These are phyloP conservation scores for Zhuqinia jingwanae DNA, from an alignment of 2,888 invertebrate genomes.

Conservation along the genomic window DNA sequence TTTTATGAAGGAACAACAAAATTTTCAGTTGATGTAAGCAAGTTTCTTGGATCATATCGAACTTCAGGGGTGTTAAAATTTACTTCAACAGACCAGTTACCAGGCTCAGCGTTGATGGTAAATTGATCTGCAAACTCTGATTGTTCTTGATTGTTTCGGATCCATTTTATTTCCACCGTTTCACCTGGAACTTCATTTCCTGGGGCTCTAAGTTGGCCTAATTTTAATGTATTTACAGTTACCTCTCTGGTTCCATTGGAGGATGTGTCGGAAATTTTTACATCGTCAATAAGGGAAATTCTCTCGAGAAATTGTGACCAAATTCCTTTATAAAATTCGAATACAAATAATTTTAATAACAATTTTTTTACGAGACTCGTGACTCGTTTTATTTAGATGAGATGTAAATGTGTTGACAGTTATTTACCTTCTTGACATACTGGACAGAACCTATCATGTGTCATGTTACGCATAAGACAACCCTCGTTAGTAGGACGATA, in stretches of 20 bases:
- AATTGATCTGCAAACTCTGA: slow-evolving; percentile 54
- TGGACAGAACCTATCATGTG: slow-evolving; percentile 72
- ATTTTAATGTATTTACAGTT: slow-evolving; percentile 69
- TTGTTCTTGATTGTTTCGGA: slow-evolving; percentile 63
- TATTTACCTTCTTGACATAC: slow-evolving; percentile 75
- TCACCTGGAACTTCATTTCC: slow-evolving; percentile 73
- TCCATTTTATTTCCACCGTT: slow-evolving; percentile 71
- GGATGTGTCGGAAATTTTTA: slow-evolving; percentile 56
- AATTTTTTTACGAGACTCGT: no score
- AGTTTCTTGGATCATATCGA: slow-evolving; percentile 63
- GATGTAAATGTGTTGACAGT: background rate
- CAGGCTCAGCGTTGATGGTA: slow-evolving; percentile 57
- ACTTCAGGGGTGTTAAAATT: slow-evolving; percentile 67
- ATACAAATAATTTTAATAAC: no score
- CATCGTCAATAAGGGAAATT: slow-evolving; percentile 76
- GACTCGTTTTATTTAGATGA: no score
- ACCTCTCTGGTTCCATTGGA: slow-evolving; percentile 57
- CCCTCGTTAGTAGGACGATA: slow-evolving; percentile 77
- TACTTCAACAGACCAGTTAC: slow-evolving; percentile 66
- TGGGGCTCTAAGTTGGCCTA: slow-evolving; percentile 73
- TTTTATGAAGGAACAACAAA: slow-evolving; percentile 54
- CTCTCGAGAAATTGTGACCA: slow-evolving; percentile 75
- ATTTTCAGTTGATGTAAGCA: slow-evolving; percentile 38
- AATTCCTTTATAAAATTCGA: slow-evolving; percentile 39
- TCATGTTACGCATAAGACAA: slow-evolving; percentile 78